Evolutionary conservation across 2,888 invertebrate genomes (phyloP), one percentile per base, ranked within the genome.

Genomic region (Sinopyrophorus schimmeli): DNA sequence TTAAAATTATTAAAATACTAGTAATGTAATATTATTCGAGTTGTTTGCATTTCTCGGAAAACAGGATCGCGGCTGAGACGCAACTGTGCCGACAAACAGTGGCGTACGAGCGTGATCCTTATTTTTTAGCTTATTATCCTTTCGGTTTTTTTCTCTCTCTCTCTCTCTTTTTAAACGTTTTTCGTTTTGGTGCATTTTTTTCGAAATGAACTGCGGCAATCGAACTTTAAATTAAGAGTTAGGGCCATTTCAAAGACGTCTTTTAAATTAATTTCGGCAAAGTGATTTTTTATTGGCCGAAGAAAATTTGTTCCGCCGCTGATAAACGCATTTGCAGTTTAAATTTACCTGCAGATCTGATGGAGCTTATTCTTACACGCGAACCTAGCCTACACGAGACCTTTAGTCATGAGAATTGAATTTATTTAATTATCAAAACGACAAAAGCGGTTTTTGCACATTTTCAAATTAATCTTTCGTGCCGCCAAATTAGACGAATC

Each of bases 1-100:
- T 70, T 70, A 69, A 68, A 64, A 67, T 70, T 68, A 69, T 69
- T 67, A 70, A 69, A 69, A 67, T 66, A 62, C 61, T 62, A 62
- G 64, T 64, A 66, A 59, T 61, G 58, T 54, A 57, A 55, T 61
- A 58, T 59, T 60, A 57, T 60, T 59, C 55, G 55, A 58, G 64
- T 68, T 65, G 67, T 66, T 67, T 64, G 58, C 59, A 62, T 58
- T 67, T 68, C 68, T 67, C 53, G 58, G 67, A 66, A 67, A 59
- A 46, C 47, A 53, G 41, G 52, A 55, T 56, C 54, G 55, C 55
- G 50, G 40, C 42, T 43, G 53, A 55, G 54, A 51, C 47, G 53
- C 53, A 47, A 55, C 52, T 48, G 37, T 52, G 34, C 53, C 57
- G 54, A 39, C 34, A 35, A 17, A 6, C 57, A 55, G 47, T 31